phyloP scores from a whole-genome alignment of 2,113 vertebrate genomes.

The Corynorhinus townsendii region DNA sequence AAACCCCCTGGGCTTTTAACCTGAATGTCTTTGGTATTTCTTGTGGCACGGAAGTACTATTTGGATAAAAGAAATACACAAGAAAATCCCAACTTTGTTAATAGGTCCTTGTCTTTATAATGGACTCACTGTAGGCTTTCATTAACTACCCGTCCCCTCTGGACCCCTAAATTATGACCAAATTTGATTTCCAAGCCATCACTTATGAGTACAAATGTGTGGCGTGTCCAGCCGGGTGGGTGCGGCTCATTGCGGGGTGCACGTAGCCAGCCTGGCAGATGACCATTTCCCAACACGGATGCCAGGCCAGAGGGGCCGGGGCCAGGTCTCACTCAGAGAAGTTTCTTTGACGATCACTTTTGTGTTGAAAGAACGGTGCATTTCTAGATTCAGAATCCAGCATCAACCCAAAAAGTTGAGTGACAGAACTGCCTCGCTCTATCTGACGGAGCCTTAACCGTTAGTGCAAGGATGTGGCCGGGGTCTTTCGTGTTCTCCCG shows the following conservation, averaged over 20 bases:
- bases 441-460: neutral
- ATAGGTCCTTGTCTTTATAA: neutral
- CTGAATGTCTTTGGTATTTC: neutral
- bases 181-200: neutral
- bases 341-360: neutral
- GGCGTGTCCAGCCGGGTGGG: neutral
- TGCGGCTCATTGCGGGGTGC: neutral
- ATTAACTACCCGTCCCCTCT: neutral
- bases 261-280: neutral
- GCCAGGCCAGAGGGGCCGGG: neutral
- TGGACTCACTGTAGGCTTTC: neutral
- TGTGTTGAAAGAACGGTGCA: neutral
- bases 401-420: neutral
- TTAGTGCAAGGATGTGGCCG: neutral
- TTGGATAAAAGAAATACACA: neutral
- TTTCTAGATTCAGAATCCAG: neutral
- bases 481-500: neutral
- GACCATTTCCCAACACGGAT: neutral
- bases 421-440: neutral
- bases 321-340: neutral
- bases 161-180: neutral
- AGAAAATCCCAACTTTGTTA: neutral
- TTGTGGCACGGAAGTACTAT: conserved; percentile 28
- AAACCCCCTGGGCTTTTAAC: neutral
- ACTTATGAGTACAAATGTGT: neutral